These are phyloP conservation scores for Chelmon rostratus DNA, from an alignment of 2,797 vertebrate genomes.

Conservation along the genomic window DNA sequence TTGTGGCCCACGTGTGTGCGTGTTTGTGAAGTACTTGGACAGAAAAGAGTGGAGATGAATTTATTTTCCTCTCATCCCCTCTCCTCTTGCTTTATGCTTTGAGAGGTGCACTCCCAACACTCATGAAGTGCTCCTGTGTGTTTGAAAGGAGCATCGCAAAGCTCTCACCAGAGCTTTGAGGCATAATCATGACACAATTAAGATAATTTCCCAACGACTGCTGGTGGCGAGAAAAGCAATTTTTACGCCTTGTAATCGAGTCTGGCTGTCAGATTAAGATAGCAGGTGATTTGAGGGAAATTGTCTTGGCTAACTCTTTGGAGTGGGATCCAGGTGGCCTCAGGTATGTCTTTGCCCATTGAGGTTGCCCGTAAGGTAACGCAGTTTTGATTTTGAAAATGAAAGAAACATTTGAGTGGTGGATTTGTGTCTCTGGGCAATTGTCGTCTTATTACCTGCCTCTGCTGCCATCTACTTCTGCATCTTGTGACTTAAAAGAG, in stretches of 20 bases:
- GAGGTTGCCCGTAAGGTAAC: conserved; percentile 76
- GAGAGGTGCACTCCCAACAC: conserved; percentile 55
- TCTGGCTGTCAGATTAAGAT: conserved; percentile 92
- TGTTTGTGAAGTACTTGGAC: conserved; percentile 46
- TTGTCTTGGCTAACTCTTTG: conserved; percentile 86
- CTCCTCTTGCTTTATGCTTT: conserved; percentile 58
- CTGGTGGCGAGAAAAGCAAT: conserved; percentile 91
- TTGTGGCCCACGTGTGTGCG: conserved; percentile 21
- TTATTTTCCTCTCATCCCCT: conserved; percentile 56
- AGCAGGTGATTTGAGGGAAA: conserved; percentile 89
- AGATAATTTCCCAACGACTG: conserved; percentile 89
- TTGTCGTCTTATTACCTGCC: conserved; percentile 81
- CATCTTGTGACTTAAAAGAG: conserved; percentile 78
- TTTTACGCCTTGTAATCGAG: conserved; percentile 89
- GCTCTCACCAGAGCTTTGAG: conserved; percentile 85
- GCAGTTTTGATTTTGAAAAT: conserved; percentile 85
- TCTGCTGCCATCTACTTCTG: conserved; percentile 76
- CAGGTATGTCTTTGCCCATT: conserved; percentile 81
- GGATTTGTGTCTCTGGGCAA: conserved; percentile 82
- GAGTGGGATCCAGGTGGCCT: conserved; percentile 86
- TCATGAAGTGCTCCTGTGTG: conserved; percentile 65
- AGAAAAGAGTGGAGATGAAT: conserved; percentile 52
- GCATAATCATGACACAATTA: conserved; percentile 91
- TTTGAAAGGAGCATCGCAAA: conserved; percentile 73
- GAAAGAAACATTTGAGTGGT: conserved; percentile 81